Evolutionary conservation across 2,113 vertebrate species (phyloP), one percentile per base, ranked within the genome.

Genomic region (Trogon surrucura): DNA sequence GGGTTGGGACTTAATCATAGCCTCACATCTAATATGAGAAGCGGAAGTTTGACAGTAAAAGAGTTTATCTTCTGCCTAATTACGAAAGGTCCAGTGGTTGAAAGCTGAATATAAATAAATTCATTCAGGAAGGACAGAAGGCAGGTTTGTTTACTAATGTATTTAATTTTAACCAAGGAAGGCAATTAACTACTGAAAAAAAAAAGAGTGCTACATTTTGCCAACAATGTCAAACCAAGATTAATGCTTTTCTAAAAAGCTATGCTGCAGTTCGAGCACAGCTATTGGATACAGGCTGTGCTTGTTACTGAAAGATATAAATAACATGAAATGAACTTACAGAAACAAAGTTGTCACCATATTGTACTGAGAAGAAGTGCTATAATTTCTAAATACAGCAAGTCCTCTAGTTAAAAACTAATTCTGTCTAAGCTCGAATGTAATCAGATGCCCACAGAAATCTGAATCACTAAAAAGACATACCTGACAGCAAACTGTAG

Each of bases 1-100:
- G 64, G 73, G 64, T 87, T 91, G 80, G 30, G 53, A 84, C 61
- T 86, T 93, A 92, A 91, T 96, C 86, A 92, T 41, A 95, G 91
- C 84, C 89, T 92, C 83, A 88, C 53, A 89, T 95, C 93, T 96
- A 81, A 67, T 56, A 80, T 0, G 2, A 86, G 88, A 87, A 96
- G 53, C 1, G 1, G 86, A 95, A 89, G 57, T 89, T 81, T 95
- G 69, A 93, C 94, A 84, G 69, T 67, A 70, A 53, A 82, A 82
- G 66, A 85, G 72, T 89, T 95, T 91, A 74, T 84, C 60, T 89
- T 75, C 44, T 86, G 26, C 56, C 56, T 78, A 78, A 71, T 86
- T 92, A 71, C 65, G 20, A 72, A 75, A 87, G 27, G 45, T 72
- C 48, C 50, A 65, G 45, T 56, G n/a, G 30, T 45, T 92, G 78